Conservation (phyloP, 2,888 invertebrate genomes). For the Mythimna vitellina region DNA sequence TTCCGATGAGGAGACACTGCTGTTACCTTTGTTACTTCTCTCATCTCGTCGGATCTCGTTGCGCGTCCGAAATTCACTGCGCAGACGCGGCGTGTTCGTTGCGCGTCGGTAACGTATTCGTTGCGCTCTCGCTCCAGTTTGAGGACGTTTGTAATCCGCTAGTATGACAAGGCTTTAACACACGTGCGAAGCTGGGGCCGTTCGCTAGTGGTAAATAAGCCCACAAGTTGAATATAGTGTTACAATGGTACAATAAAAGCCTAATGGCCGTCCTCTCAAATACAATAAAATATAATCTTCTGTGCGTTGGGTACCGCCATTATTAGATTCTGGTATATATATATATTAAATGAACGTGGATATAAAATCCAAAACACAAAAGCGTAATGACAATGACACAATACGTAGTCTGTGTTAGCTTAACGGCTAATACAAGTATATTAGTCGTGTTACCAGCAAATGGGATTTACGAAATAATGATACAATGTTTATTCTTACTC, state of each 20-base stretch:
- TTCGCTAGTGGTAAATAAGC: slow-evolving; percentile 9
- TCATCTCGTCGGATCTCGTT: too few species aligned
- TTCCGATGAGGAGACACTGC: too few species aligned
- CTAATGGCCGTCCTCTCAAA: slow-evolving; percentile 24
- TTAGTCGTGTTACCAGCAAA: slow-evolving; percentile 34
- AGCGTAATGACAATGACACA: slow-evolving; percentile 14
- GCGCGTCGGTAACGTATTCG: too few species aligned
- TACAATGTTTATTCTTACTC: slow-evolving; percentile 35
- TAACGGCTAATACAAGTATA: slow-evolving; percentile 26
- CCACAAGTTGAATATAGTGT: slow-evolving; percentile 14
- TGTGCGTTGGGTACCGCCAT: slow-evolving; percentile 18
- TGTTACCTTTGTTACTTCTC: too few species aligned
- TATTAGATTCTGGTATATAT: slow-evolving; percentile 40
- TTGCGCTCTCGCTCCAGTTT: too few species aligned
- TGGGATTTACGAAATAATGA: slow-evolving; percentile 27
- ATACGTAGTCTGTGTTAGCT: slow-evolving; percentile 27
- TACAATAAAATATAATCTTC: slow-evolving; percentile 27
- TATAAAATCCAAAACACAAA: slow-evolving; percentile 32
- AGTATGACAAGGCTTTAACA: too few species aligned
- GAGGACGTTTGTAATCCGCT: too few species aligned
- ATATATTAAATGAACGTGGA: slow-evolving; percentile 25
- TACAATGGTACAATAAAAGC: slow-evolving; percentile 10
- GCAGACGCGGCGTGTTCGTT: too few species aligned
- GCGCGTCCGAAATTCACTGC: too few species aligned
- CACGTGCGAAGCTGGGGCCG: too few species aligned